These are phyloP conservation scores for Iguana delicatissima DNA, from an alignment of 2,797 vertebrate genomes.

Conservation along the genomic window DNA sequence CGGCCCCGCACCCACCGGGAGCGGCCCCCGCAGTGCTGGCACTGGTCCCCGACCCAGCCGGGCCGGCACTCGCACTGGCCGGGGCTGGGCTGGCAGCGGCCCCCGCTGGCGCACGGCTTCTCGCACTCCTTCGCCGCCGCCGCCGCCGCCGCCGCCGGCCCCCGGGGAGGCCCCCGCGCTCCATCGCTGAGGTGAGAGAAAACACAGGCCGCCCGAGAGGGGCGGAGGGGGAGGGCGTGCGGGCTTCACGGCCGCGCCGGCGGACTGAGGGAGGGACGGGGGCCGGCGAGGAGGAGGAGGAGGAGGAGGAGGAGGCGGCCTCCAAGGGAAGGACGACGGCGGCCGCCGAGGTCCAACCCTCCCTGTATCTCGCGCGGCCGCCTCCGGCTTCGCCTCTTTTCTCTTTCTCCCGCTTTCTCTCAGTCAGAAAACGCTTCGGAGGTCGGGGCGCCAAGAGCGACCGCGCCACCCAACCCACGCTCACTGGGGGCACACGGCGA, in stretches of 20 bases:
- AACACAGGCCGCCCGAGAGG: neutral
- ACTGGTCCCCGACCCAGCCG: conserved; percentile 96
- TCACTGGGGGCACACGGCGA: too few relatives aligned
- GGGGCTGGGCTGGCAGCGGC: conserved; percentile 87
- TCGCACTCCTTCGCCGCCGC: conserved; percentile 86
- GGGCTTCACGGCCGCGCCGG: too few relatives aligned
- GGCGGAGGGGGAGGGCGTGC: conserved; percentile 5
- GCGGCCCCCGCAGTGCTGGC: conserved; percentile 98
- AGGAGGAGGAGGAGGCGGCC: too few relatives aligned
- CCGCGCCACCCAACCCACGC: too few relatives aligned
- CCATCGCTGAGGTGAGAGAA: conserved; percentile 49
- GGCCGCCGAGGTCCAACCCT: neutral
- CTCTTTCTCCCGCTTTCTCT: too few relatives aligned
- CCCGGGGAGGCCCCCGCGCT: neutral
- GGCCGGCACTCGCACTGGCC: conserved; percentile 90
- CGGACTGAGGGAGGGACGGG: too few relatives aligned
- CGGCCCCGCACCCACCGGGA: conserved; percentile 84
- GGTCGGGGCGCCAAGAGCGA: too few relatives aligned
- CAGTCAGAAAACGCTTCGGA: too few relatives aligned
- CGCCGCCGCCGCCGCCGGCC: neutral
- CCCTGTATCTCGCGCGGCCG: too few relatives aligned
- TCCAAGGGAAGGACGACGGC: neutral
- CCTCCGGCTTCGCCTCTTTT: too few relatives aligned
- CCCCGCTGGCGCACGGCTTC: conserved; percentile 93
- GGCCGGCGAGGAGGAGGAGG: too few relatives aligned